A percentile compares a stretch with the other conserved stretches of the same genome.
Evolutionary conservation across 2,888 invertebrate species (phyloP).

Genomic region (Helleia helle): DNA sequence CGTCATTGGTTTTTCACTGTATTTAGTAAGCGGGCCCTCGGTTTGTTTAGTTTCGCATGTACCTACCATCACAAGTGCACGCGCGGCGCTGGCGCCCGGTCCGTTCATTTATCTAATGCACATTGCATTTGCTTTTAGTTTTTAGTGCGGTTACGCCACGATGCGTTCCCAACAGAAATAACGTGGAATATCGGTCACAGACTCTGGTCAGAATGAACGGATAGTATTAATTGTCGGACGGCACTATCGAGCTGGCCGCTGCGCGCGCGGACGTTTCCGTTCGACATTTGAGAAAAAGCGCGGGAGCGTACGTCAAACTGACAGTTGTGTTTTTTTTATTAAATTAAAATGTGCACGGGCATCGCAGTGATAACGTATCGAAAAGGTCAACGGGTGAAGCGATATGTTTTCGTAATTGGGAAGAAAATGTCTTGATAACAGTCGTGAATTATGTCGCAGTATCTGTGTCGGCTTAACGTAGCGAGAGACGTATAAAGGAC

Average conservation of each 20-base stretch:
- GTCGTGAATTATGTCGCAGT: constrained; percentile 52
- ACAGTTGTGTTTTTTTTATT: constrained; percentile 18
- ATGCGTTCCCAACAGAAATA: constrained; percentile 60
- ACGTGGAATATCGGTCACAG: constrained; percentile 71
- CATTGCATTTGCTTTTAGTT: constrained; percentile 64
- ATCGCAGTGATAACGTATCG: constrained; percentile 24
- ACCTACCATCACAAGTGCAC: neutral
- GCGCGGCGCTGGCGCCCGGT: constrained; percentile 29
- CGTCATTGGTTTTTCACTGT: too few relatives aligned
- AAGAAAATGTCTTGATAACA: constrained; percentile 60
- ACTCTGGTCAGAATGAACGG: constrained; percentile 52
- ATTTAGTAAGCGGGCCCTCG: neutral
- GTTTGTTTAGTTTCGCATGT: neutral
- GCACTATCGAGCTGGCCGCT: constrained; percentile 52
- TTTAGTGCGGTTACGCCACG: constrained; percentile 65
- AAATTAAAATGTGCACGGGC: constrained; percentile 14
- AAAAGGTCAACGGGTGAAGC: constrained; percentile 41
- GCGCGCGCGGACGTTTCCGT: constrained; percentile 61
- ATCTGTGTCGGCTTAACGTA: constrained; percentile 23
- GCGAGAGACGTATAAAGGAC: constrained; percentile 32
- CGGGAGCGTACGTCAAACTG: constrained; percentile 35
- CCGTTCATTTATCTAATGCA: constrained; percentile 62
- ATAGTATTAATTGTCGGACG: constrained; percentile 53
- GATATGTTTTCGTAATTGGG: constrained; percentile 39
- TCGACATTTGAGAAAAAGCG: constrained; percentile 39